phyloP scores from a whole-genome alignment of 2,797 vertebrate species.

The Pelobates cultripes region DNA sequence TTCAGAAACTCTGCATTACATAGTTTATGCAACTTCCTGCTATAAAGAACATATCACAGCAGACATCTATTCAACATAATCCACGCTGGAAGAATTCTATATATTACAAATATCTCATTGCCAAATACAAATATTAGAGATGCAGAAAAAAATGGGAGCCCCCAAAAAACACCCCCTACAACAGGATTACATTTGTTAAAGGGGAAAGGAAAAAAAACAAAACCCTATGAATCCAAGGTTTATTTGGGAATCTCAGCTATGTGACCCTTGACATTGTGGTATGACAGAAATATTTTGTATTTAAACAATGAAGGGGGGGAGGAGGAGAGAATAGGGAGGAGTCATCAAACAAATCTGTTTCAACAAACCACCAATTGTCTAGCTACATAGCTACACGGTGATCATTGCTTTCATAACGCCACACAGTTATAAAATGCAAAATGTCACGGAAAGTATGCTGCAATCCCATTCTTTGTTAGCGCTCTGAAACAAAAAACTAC shows the following conservation, averaged over 20 bases:
- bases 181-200: no score
- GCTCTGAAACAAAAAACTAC: no score
- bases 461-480: no score
- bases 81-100: constrained; percentile 8
- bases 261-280: constrained; percentile 28
- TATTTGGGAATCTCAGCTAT: constrained; percentile 13
- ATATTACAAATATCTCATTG: neutral
- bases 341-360: constrained; percentile 1
- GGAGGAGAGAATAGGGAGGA: neutral
- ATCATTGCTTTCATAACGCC: neutral
- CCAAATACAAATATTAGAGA: neutral
- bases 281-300: constrained; percentile 10
- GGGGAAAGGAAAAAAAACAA: neutral
- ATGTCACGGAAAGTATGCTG: no score
- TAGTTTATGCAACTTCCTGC: no score
- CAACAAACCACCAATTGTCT: constrained; percentile 26
- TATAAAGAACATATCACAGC: neutral
- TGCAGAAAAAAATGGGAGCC: no score
- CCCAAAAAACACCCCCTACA: no score
- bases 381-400: neutral
- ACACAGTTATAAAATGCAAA: neutral
- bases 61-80: neutral
- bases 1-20: no score
- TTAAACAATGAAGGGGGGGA: constrained; percentile 2
- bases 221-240: no score